A percentile compares a stretch with the other conserved stretches of the same genome.
Conservation (phyloP, 2,797 vertebrate genomes). For the Kryptopterus vitreolus region DNA sequence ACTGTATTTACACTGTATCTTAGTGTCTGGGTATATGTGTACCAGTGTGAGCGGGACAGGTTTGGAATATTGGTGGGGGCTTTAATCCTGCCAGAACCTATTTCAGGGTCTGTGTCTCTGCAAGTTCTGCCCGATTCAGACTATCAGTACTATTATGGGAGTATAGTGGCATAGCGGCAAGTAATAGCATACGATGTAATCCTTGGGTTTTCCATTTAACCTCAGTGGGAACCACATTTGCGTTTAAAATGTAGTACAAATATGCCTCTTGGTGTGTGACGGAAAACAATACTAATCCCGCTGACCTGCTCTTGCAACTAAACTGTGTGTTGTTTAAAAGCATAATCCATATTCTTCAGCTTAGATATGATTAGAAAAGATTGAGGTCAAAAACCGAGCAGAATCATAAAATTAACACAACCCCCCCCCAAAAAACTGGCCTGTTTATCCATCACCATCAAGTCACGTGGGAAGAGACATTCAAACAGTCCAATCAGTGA, state of each 20-base stretch:
- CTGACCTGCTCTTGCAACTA: slow-evolving; percentile 44
- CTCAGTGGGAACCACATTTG: not conserved
- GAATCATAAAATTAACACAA: slow-evolving; percentile 66
- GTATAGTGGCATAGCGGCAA: not conserved
- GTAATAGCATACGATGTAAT: not conserved
- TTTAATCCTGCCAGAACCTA: slow-evolving; percentile 73
- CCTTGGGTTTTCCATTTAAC: not conserved
- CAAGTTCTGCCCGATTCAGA: slow-evolving; percentile 61
- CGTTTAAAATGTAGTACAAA: not conserved
- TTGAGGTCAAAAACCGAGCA: slow-evolving; percentile 80
- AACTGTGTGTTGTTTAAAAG: slow-evolving; percentile 63
- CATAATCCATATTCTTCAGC: slow-evolving; percentile 68
- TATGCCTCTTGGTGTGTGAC: not conserved
- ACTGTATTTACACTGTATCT: not conserved
- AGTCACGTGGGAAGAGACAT: slow-evolving; percentile 58
- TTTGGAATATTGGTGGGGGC: slow-evolving; percentile 61
- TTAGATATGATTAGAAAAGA: slow-evolving; percentile 73
- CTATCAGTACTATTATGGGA: slow-evolving; percentile 48
- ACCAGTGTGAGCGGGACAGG: not conserved
- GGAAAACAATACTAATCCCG: slow-evolving; percentile 47
- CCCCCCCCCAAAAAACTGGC: slow-evolving; percentile 25
- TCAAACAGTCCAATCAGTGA: slow-evolving; percentile 55
- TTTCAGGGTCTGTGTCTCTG: slow-evolving; percentile 36
- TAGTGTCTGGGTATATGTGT: not conserved
- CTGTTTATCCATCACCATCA: slow-evolving; percentile 53